A percentile compares a stretch with the other conserved stretches of the same genome.
Evolutionary conservation across 2,888 invertebrate species (phyloP).

Genomic region (Cerastoderma edule): DNA sequence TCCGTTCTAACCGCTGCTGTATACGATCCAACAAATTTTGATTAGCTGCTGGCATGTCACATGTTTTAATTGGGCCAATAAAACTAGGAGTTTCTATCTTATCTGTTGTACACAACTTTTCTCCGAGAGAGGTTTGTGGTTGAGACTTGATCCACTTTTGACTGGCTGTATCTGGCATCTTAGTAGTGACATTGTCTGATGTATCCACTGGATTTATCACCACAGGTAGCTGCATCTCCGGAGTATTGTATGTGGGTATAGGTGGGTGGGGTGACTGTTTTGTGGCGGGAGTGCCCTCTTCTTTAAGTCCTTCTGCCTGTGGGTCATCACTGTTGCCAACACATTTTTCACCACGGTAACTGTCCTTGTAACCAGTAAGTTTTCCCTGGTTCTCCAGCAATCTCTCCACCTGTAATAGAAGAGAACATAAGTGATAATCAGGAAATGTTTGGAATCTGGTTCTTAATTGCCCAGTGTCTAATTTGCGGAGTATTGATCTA

Average conservation of each 20-base stretch:
- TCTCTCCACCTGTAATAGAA: neutral
- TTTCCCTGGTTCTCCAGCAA: neutral
- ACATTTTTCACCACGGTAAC: neutral
- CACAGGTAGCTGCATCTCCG: constrained; percentile 8
- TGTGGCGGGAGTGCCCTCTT: too few relatives aligned
- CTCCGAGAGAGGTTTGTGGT: neutral
- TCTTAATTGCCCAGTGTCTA: too few relatives aligned
- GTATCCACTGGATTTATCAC: neutral
- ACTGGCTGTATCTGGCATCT: constrained; percentile 6
- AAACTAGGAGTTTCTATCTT: neutral
- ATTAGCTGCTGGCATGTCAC: neutral
- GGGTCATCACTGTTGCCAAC: neutral
- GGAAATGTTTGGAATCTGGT: too few relatives aligned
- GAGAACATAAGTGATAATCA: neutral
- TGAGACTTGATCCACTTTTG: constrained; percentile 1
- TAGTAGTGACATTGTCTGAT: neutral
- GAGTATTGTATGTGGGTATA: too few relatives aligned
- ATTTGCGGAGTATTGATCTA: too few relatives aligned
- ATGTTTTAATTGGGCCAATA: neutral
- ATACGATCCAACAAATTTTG: constrained; percentile 9
- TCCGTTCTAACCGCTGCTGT: constrained; percentile 7
- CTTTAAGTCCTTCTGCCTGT: too few relatives aligned
- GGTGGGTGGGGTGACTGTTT: too few relatives aligned
- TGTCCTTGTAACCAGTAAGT: neutral
- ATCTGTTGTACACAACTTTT: neutral